Evolutionary conservation across 2,888 invertebrate genomes (phyloP), one percentile per base, ranked within the genome.

Genomic region (Ganaspis brasiliensis): DNA sequence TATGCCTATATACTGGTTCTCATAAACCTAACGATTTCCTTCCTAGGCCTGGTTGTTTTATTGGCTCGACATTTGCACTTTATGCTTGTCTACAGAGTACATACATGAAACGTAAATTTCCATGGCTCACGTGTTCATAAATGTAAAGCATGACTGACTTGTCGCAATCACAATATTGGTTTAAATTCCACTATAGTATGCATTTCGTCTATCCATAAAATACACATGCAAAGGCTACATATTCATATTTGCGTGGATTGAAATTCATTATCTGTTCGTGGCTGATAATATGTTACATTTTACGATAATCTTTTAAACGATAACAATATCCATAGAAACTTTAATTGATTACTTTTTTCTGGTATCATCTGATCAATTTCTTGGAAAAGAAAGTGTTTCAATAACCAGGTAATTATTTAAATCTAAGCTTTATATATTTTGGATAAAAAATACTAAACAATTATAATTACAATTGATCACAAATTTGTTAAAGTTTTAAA

Each of bases 61-160:
- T 63, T 40, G 40, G 21, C 40, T n/a, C 21, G 21, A 21, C 12
- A 63, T 63, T 63, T 21, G 21, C 14, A 40, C 63, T 63, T 63
- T 63, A 40, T 63, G 63, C 21, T 40, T 63, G 21, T 40, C 19
- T 61, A 61, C 12, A 37, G 61, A 21, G 21, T 21, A 61, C 37
- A 19, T 61, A 19, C 40, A 63, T 63, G 37, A 6, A 12, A 12
- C 19, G 21, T 63, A 40, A 63, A 63, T 63, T 63, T 63, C 19
- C 37, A 21, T 21, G 24, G 40, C 37, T 63, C 21, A 40, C 63
- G 40, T 67, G 67, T 67, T 45, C 45, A 67, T 67, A 45, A 67
- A 67, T 24, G 45, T 67, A 45, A 67, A 49, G n/a, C 67, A 67
- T 67, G 45, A 67, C 45, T 67, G 40, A 67, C 45, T 67, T 67